Evolutionary conservation across 2,888 invertebrate genomes (phyloP), one percentile per base, ranked within the genome.

Genomic region (Miltochrista miniata): DNA sequence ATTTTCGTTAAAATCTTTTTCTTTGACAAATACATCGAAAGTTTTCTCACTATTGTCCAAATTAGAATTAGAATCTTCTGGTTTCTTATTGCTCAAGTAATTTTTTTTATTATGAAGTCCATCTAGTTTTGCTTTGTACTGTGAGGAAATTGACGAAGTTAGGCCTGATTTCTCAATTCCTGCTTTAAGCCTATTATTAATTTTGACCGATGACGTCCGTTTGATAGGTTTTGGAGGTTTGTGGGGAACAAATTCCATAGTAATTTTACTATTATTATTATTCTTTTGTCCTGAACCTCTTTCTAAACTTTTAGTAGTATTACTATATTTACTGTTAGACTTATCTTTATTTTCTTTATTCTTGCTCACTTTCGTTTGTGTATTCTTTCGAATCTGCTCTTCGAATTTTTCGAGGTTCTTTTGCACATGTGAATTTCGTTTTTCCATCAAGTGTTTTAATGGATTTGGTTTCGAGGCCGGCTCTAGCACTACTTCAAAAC

Each of bases 201-300:
- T 85, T 66, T 93, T 92, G 40, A 93, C 92, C 14, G 95, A 95
- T 3, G 94, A 94, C 8, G 95, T 94, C 36, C 95, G 86, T 45
- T 95, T 93, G 0, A 94, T 93, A 0, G 95, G 95, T 75, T 95
- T 95, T 0, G 95, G 96, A 0, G 95, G 96, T 68, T 96, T 96
- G 64, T 96, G 95, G 0, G 94, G 94, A 0, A 95, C 94, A 69
- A 93, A 93, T 44, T 92, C 92, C 90, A 92, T 91, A 1, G 89
- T 89, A 15, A 88, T 83, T 76, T 92, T 91, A 7, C 73, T 79
- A 24, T 24, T 24, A 49, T 90, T 90, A 54, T 83, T 84, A 58
- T 87, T 90, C 48, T 90, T 92, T 50, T 83, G 85, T 0, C 83
- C 83, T 0, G 90, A 84, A 38, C 86, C 90, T 66, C 92, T 79